Base-by-base conservation (phyloP, 1,140 invertebrate species). In the Papilio glaucus region DNA sequence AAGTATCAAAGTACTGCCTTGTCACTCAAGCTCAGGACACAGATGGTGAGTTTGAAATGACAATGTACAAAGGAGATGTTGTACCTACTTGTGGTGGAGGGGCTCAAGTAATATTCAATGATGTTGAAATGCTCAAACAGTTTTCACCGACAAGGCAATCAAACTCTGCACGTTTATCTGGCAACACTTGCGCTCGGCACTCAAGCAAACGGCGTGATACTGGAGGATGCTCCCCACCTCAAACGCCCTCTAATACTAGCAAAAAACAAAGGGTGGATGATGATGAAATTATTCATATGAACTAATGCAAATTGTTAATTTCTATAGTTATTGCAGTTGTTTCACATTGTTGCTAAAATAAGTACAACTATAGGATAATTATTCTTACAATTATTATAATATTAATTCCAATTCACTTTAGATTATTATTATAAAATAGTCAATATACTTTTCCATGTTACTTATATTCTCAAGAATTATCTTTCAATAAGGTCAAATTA, bases 21-120 rank as follows among this genome's bases (percentile, higher is more conserved):
- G 96, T 98, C 26, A 96, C 98, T 0, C 98, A 99, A 92, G 96
- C 98, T 78, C 96, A 97, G 45, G 98, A 99, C 87, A 96, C 96
- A 0, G 96, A 97, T 81, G 99, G 98, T 0, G 97, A 98, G 87
- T 90, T 99, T 1, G 97, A 98, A 92, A 99, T 98, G 0, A 97
- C 97, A 82, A 84, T 99, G 42, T 98, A 97, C 81, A 99, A 99
- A 95, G 98, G 96, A 53, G 97, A 99, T 89, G 96, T 99, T 33
- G 94, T 99, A 13, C 98, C 97, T 10, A 99, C 98, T 0, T 96
- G 96, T 73, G 97, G 97, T 13, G 98, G 99, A 8, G 99, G 99
- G 0, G 97, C 98, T 1, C 98, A 99, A 85, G 98, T 99, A 0
- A 96, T 99, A 26, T 99, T 99, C 82, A 97, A 98, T 79, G 99